A percentile compares a stretch with the other conserved stretches of the same genome.
These are phyloP conservation scores for Ceyx melanurus DNA, from an alignment of 2,113 vertebrate genomes.

Conservation along the genomic window DNA sequence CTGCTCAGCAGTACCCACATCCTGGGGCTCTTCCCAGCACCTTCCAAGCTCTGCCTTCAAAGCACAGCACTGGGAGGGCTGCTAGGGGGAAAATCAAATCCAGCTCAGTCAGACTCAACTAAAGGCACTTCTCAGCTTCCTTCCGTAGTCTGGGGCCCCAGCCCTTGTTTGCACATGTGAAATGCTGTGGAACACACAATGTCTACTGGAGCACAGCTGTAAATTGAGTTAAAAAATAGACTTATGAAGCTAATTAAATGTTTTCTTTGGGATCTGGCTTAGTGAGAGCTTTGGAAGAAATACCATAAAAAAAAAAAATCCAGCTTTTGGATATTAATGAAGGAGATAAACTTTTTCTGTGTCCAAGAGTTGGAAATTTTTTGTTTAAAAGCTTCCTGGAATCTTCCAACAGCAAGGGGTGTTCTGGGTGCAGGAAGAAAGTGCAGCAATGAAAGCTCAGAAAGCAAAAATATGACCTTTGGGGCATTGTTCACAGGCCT, in stretches of 20 bases:
- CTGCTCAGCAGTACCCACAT: no score
- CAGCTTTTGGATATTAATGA: neutral
- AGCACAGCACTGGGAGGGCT: no score
- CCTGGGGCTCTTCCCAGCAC: no score
- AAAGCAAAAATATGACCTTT: neutral
- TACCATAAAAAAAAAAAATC: neutral
- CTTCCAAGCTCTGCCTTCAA: no score
- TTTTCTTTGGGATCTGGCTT: neutral
- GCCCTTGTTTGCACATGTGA: neutral
- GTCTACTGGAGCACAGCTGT: neutral
- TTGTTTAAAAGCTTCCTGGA: neutral
- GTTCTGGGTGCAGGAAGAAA: neutral
- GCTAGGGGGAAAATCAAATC: no score
- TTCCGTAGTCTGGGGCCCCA: neutral
- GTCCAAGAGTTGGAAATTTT: neutral
- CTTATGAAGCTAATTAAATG: neutral
- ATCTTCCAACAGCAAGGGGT: neutral
- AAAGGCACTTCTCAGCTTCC: neutral
- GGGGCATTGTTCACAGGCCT: slow-evolving; percentile 37
- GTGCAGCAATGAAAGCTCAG: neutral
- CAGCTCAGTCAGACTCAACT: no score
- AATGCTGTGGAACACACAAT: neutral
- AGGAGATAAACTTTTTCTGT: neutral
- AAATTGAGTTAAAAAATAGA: neutral
- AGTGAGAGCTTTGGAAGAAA: neutral